Evolutionary conservation across 2,888 invertebrate genomes (phyloP).

Genomic region (Abrostola triplasia): DNA sequence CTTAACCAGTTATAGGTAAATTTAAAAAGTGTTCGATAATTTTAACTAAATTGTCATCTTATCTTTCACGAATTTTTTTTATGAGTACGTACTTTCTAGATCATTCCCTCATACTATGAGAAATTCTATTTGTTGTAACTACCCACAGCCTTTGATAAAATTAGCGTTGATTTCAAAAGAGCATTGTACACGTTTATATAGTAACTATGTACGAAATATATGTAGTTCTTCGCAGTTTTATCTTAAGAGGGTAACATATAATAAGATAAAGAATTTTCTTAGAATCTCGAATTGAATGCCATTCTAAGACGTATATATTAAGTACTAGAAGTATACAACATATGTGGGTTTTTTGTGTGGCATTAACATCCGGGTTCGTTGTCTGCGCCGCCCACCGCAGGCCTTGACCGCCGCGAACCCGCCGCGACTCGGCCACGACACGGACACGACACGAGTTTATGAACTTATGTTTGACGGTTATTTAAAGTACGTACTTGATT

Average conservation of each 20-base stretch:
- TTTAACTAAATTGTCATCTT: too few relatives aligned
- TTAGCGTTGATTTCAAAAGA: too few relatives aligned
- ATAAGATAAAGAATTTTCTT: conserved; percentile 1
- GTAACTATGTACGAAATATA: too few relatives aligned
- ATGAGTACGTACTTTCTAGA: too few relatives aligned
- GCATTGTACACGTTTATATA: too few relatives aligned
- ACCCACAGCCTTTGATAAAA: too few relatives aligned
- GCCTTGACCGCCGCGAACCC: conserved; percentile 84
- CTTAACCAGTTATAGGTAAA: too few relatives aligned
- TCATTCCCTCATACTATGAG: too few relatives aligned
- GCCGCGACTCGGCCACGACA: conserved; percentile 53
- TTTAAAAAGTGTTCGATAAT: too few relatives aligned
- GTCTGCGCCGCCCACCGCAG: conserved; percentile 80
- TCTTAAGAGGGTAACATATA: background rate
- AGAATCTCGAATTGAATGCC: conserved; percentile 7
- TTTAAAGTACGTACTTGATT: background rate
- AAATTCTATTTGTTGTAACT: too few relatives aligned
- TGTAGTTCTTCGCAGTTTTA: too few relatives aligned
- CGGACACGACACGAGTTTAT: conserved; percentile 45
- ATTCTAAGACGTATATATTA: background rate
- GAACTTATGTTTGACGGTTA: conserved; percentile 21
- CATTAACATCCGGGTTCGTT: conserved; percentile 82
- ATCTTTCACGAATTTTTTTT: too few relatives aligned
- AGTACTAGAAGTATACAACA: conserved; percentile 43
- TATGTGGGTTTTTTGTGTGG: conserved; percentile 65